Conservation (phyloP, 2,888 invertebrate genomes). For the Drosophila incognita region DNA sequence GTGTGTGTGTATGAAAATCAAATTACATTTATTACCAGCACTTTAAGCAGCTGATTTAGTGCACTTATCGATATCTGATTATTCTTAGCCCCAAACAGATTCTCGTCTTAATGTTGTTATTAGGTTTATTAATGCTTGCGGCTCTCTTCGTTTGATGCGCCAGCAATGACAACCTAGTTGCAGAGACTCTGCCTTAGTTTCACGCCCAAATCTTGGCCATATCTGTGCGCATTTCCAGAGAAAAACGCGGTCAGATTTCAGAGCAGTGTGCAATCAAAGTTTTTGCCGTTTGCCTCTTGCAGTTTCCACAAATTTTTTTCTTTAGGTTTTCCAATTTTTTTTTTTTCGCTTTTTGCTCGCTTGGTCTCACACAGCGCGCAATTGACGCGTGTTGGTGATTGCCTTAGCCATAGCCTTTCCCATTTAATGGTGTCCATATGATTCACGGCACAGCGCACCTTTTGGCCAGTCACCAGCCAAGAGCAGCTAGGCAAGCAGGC, state of each 20-base stretch:
- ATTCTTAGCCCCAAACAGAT: slow-evolving; percentile 62
- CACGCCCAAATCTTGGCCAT: slow-evolving; percentile 55
- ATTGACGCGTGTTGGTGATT: slow-evolving; percentile 80
- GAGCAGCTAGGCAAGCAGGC: slow-evolving; percentile 23
- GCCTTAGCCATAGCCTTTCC: slow-evolving; percentile 67
- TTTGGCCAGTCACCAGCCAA: slow-evolving; percentile 32
- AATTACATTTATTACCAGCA: slow-evolving; percentile 83
- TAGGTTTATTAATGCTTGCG: slow-evolving; percentile 74
- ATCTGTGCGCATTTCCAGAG: slow-evolving; percentile 62
- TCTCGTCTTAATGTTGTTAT: slow-evolving; percentile 73
- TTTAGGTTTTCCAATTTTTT: slow-evolving; percentile 25
- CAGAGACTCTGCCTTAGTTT: slow-evolving; percentile 36
- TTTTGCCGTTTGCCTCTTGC: slow-evolving; percentile 31
- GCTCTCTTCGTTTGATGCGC: slow-evolving; percentile 52
- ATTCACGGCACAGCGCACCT: slow-evolving; percentile 76
- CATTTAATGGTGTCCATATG: slow-evolving; percentile 82
- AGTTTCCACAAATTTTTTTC: slow-evolving; percentile 46
- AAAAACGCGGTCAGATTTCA: slow-evolving; percentile 60
- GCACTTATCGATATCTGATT: slow-evolving; percentile 83
- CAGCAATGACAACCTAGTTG: slow-evolving; percentile 34
- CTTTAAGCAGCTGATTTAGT: slow-evolving; percentile 83
- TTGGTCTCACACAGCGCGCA: slow-evolving; percentile 76
- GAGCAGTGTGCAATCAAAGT: slow-evolving; percentile 49
- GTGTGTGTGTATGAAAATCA: slow-evolving; percentile 64
- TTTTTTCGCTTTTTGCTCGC: not conserved